Percentiles rank a stretch among this genome's conserved stretches.
Conservation (phyloP, 2,797 vertebrate genomes). For the Macrochelys suwanniensis region DNA sequence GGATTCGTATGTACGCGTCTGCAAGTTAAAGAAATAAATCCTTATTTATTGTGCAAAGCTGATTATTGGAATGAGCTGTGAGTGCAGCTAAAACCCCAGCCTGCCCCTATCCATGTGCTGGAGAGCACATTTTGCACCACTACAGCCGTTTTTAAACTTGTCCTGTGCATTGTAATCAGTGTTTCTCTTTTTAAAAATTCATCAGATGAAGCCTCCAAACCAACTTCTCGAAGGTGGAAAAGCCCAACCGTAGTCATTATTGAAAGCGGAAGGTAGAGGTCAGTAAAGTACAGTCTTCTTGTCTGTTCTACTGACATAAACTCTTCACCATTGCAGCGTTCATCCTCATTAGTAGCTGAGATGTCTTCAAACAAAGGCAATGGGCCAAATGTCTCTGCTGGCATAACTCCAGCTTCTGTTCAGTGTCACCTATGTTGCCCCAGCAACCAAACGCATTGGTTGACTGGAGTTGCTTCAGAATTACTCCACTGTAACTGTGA, state of each 20-base stretch:
- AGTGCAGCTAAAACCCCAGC: background rate
- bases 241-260: background rate
- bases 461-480: background rate
- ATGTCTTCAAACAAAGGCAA: background rate
- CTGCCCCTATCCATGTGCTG: background rate
- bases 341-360: background rate
- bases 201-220: background rate
- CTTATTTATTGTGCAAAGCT: background rate
- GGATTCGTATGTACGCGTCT: accelerated
- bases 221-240: background rate
- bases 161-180: accelerated
- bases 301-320: background rate
- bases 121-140: background rate
- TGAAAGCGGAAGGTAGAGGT: conserved; percentile 53
- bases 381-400: background rate
- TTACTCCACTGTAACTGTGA: background rate
- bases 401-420: background rate
- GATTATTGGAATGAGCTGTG: background rate
- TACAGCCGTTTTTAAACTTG: accelerated
- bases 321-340: background rate
- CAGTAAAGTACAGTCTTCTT: conserved; percentile 12
- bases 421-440: background rate
- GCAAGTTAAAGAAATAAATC: background rate
- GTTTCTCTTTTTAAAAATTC: background rate
- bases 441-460: background rate